Evolutionary conservation across 2,113 vertebrate genomes (phyloP), one percentile per base, ranked within the genome.

Genomic region (Strix uralensis): DNA sequence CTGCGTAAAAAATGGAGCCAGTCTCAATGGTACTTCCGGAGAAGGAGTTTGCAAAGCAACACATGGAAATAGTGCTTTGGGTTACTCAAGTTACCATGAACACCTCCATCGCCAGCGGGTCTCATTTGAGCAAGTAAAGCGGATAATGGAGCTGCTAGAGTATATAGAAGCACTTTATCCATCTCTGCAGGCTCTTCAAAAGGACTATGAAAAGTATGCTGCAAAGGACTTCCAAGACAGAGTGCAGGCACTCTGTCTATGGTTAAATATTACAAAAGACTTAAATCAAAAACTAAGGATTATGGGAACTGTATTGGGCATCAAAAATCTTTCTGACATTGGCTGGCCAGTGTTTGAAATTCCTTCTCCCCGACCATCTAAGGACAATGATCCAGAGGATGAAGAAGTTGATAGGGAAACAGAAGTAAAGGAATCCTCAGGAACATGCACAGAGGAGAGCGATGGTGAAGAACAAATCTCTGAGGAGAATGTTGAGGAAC

Each of bases 321-420:
- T 99, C 78, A 98, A 99, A 94, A 99, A 99, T 94, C 97, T 99
- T 15, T 99, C 99, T 88, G 98, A 98, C 96, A 99, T 99, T 96
- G 99, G 99, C 98, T 99, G 99, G 99, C 99, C 99, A 61, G 99
- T 99, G 97, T 99, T 99, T 96, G 99, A 99, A 97, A 99, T 99
- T 94, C 99, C 99, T 44, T 99, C 99, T 65, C 99, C 99, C 66
- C 98, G 98, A 32, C 98, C 98, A 21, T 99, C 99, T 70, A 99
- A 98, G 61, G 99, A 98, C 72, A 98, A 97, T 13, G 98, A 99
- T 80, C 98, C 98, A 5, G 98, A 98, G 49, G 98, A 97, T 2
- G 98, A 98, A 91, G 98, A 98, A 23, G 97, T 98, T 54, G 98
- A 98, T 80, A 98, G 98, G 19, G 98, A 98, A 59, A 91, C 73